Percentiles rank a stretch among this genome's conserved stretches.
Evolutionary conservation across 2,888 invertebrate species (phyloP).

Genomic region (Troides helena): DNA sequence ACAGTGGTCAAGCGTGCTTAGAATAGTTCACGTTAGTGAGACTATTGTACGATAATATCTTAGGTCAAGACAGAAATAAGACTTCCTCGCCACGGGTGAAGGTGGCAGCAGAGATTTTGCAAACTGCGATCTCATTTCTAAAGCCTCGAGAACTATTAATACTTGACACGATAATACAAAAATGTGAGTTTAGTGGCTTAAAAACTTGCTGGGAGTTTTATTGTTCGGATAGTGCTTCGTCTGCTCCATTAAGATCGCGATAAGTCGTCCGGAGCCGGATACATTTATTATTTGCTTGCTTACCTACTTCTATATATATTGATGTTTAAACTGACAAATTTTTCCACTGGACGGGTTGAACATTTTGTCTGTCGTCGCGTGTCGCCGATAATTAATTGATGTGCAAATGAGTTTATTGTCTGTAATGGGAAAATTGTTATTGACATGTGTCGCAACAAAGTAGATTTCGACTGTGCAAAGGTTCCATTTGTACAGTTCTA

Average conservation of each 20-base stretch:
- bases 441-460: conserved; percentile 18
- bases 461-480: neutral
- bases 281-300: conserved; percentile 14
- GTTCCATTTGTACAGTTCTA: neutral
- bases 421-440: conserved; percentile 16
- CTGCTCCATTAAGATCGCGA: conserved; percentile 25
- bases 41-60: too few relatives aligned
- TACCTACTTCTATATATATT: conserved; percentile 16
- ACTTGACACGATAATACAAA: neutral
- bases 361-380: conserved; percentile 6
- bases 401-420: conserved; percentile 19
- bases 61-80: neutral
- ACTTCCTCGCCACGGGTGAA: neutral
- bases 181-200: conserved; percentile 2
- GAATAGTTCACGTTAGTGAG: too few relatives aligned
- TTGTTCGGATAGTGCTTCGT: conserved; percentile 13
- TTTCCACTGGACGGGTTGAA: conserved; percentile 18
- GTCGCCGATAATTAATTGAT: conserved; percentile 24
- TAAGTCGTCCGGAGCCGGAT: conserved; percentile 17
- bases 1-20: too few relatives aligned
- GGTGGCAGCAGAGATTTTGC: neutral
- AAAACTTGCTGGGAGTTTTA: conserved; percentile 8
- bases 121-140: neutral
- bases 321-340: conserved; percentile 15
- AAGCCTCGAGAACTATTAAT: neutral